Base-by-base conservation (phyloP, 2,113 vertebrate genomes). In the Dendrocopos noguchii region DNA sequence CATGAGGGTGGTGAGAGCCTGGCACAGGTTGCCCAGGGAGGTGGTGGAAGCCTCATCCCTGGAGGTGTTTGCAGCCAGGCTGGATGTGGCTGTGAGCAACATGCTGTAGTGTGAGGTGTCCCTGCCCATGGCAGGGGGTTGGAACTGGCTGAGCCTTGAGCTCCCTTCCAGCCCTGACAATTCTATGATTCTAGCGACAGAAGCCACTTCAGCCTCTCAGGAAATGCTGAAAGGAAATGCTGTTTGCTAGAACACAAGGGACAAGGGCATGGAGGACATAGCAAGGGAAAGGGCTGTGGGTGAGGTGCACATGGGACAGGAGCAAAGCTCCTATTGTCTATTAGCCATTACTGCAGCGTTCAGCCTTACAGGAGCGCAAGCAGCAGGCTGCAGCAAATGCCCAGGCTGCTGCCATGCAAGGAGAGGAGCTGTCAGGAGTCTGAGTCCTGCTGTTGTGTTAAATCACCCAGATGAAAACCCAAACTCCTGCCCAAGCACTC, bases 401-500 rank as follows among this genome's bases (percentile, higher is more conserved):
- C 67, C 52, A 22, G 36, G 52, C 46, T 65, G 39, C 34, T 70
- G 78, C 56, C 39, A n/a, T 18, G 46, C 72, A 79, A 87, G 90
- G 75, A 92, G 87, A 77, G 0, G 0, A 31, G 65, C 47, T 70
- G 50, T 66, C 81, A 82, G 55, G 44, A 76, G 61, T 56, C 17
- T 56, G 66, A 46, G 64, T 42, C 55, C 66, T 82, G 22, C 29
- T 77, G 42, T 60, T 73, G 60, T 87, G 31, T 60, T 82, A 84
- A 82, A 42, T 12, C 36, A 80, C 15, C 46, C 80, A 72, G 31
- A 60, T 84, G 29, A 88, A 81, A 88, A 21, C 11, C 17, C 22
- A 33, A 52, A 34, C 10, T 39, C 67, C 42, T 70, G 33, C 44
- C 36, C 64, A 46, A 70, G 42, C 0, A 0, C 0, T 0, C 21